Evolutionary conservation across 2,797 vertebrate genomes (phyloP), one percentile per base, ranked within the genome.

Genomic region (Distichodus sexfasciatus): DNA sequence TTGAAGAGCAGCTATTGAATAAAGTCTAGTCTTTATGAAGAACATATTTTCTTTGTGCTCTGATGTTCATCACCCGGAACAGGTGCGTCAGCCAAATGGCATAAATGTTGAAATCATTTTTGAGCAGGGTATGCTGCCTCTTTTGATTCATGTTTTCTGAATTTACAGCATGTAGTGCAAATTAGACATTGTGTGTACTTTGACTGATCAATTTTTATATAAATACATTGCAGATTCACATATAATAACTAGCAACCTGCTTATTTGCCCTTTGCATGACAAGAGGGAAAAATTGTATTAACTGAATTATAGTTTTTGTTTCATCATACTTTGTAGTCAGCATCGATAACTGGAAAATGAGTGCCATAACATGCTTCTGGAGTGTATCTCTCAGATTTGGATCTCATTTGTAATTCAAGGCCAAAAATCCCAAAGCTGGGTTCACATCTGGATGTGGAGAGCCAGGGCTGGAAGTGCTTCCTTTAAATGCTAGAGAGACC

Each of bases 401-500:
- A 58, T 36, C 53, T 35, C 44, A 29, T 54, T 66, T 57, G 51
- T 67, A 31, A 17, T 57, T 36, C n/a, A 58, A 43, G 54, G 54
- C 19, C 48, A 40, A 19, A 66, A 62, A 55, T n/a, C 40, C 44
- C 23, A 55, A 14, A 67, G 50, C 55, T 24, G 54, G 55, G 48
- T 47, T 57, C 51, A 44, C 41, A 59, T 74, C 68, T 63, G 68
- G 59, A 63, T 62, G 23, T 35, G 48, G 40, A 21, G 36, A 31
- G 23, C 29, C 50, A 28, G 4, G 29, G 29, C 59, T 54, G 59
- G 40, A 71, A 41, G 40, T 63, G 48, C 33, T 11, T 55, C 68
- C 24, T 46, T 31, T 6, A 28, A 43, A 33, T 58, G 26, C 43
- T n/a, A 24, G 36, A 48, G 54, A 76, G 80, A 63, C 83, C 69